Evolutionary conservation across 2,113 vertebrate species (phyloP).

Genomic region (Anseranas semipalmata): DNA sequence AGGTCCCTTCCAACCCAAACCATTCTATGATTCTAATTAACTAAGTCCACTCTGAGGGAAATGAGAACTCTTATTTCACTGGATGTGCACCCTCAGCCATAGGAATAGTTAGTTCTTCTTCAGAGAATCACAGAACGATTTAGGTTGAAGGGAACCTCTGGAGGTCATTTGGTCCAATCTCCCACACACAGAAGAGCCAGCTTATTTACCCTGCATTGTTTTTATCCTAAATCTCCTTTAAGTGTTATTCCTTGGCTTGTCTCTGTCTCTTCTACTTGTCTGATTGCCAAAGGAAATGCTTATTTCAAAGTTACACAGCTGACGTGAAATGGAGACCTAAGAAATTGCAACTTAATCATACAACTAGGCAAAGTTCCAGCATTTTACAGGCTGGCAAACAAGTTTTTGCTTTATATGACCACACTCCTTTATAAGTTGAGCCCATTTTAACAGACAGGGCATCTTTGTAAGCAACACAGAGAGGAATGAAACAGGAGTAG

Average conservation of each 20-base stretch:
- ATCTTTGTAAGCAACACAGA: neutral
- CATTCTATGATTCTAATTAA: neutral
- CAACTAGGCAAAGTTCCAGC: neutral
- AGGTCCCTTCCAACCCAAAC: neutral
- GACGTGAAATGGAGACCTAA: neutral
- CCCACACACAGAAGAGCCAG: neutral
- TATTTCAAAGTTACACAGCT: neutral
- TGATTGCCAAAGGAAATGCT: neutral
- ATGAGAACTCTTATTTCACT: neutral
- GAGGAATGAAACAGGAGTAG: neutral
- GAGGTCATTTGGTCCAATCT: neutral
- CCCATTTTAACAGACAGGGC: neutral
- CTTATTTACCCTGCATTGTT: neutral
- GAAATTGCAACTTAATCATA: too few species aligned
- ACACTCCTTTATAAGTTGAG: neutral
- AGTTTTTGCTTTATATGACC: neutral
- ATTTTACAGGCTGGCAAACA: neutral
- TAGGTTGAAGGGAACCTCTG: neutral
- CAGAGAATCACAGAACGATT: neutral
- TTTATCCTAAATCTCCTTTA: neutral
- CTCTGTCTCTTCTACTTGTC: neutral
- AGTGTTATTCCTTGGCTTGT: neutral
- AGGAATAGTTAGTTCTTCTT: neutral
- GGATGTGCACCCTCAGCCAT: neutral
- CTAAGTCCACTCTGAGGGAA: neutral